These are phyloP conservation scores for Gobius niger DNA, from an alignment of 2,113 vertebrate genomes.

Conservation along the genomic window DNA sequence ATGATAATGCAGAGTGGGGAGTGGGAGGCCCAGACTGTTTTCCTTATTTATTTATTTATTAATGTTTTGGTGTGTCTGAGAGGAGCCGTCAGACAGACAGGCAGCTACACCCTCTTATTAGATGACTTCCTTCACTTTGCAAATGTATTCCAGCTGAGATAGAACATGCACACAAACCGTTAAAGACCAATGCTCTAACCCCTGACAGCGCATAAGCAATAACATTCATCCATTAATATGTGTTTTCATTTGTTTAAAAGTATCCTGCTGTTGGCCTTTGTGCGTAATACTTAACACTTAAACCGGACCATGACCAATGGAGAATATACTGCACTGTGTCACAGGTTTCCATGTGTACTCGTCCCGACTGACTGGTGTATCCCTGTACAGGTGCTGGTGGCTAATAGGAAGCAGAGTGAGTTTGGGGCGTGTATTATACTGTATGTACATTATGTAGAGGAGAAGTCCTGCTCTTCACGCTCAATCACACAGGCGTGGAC, in stretches of 20 bases:
- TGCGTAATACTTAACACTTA: constrained; percentile 67
- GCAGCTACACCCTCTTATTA: constrained; percentile 64
- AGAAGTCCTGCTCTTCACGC: constrained; percentile 39
- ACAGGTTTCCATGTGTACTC: constrained; percentile 64
- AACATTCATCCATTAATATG: too few relatives aligned
- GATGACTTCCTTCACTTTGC: constrained; percentile 56
- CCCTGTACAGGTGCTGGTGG: constrained; percentile 67
- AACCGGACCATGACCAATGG: constrained; percentile 62
- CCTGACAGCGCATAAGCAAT: not conserved
- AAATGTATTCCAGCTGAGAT: constrained; percentile 62
- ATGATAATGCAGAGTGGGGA: constrained; percentile 55
- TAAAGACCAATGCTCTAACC: constrained; percentile 24
- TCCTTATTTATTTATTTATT: constrained; percentile 66
- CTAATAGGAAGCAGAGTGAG: constrained; percentile 66
- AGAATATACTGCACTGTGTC: constrained; percentile 68
- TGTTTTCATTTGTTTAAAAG: too few relatives aligned
- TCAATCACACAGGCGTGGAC: constrained; percentile 33
- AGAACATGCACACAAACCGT: constrained; percentile 45
- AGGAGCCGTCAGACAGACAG: constrained; percentile 51
- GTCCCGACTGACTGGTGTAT: constrained; percentile 58
- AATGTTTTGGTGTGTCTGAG: constrained; percentile 68
- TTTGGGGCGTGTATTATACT: constrained; percentile 19
- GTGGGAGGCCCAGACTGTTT: constrained; percentile 58
- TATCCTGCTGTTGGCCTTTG: constrained; percentile 56
- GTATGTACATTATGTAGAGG: constrained; percentile 22